Evolutionary conservation across 92 coral and sea anemone genomes (phyloP), one percentile per base, ranked within the genome.

Genomic region (Zoanthus solanderi): DNA sequence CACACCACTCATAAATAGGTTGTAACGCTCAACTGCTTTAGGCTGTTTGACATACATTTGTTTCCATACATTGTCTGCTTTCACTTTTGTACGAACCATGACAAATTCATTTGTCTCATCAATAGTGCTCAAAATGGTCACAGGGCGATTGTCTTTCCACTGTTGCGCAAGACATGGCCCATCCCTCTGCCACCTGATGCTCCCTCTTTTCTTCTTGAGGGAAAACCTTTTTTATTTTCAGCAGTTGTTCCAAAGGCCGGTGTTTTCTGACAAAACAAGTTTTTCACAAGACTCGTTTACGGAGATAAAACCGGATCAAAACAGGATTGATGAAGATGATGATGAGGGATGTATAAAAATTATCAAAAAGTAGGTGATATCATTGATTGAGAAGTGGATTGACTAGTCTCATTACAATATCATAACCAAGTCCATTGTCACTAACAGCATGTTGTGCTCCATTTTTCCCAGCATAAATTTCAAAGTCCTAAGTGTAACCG

Each of bases 371-470:
- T 30, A 94, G 69, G 83, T 94, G 95, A 56, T 94, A 89, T 47
- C 94, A 92, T 50, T 92, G 94, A 53, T 87, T 57, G 29, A 90
- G 78, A 79, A 63, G 63, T 18, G 86, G 90, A 32, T 75, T 54
- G 75, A 78, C 78, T 7, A 90, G 86, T 72, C 78, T 81, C 90
- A 83, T 92, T 1, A 92, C 93, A 9, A 94, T 90, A 89, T 88
- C 92, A 85, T 94, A 94, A 6, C 92, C 97, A 46, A 94, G 90
- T 16, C 94, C 94, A 88, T 92, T 66, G 9, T 31, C 77, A 63
- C 88, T 80, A 9, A 84, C 73, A 37, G 69, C 67, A 8, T 67
- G 45, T 67, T 67, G 37, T 47, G 98, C 95, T 11, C 69, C 85
- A 76, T 84, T 66, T 67, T 76, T 88, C n/a, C 95, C 98, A 18